Conservation (phyloP, 2,797 vertebrate species). For the Micropoecilia bifurca region DNA sequence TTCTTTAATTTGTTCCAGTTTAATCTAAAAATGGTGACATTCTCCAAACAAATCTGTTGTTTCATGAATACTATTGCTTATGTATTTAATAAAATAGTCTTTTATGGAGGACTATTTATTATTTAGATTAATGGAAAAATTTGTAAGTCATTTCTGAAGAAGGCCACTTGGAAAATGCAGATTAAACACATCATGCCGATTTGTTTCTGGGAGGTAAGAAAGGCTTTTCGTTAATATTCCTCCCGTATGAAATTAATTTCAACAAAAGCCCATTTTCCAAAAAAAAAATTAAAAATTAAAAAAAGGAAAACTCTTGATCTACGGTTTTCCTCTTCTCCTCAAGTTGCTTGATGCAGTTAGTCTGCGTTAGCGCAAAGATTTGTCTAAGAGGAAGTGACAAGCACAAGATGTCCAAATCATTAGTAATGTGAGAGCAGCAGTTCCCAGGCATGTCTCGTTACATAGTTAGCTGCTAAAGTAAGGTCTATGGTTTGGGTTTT, state of each 20-base stretch:
- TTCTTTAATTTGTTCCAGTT: not conserved
- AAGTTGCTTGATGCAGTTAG: constrained; percentile 62
- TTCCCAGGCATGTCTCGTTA: constrained; percentile 73
- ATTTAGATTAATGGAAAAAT: not conserved
- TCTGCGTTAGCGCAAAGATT: constrained; percentile 60
- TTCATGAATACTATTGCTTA: not conserved
- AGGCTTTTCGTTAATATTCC: constrained; percentile 39
- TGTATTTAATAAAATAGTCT: not conserved
- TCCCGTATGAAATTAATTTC: constrained; percentile 47
- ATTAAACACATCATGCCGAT: constrained; percentile 19
- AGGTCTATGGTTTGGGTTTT: constrained; percentile 50
- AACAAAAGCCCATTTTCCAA: constrained; percentile 33
- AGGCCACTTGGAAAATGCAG: not conserved
- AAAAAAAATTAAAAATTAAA: not conserved
- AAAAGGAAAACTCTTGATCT: constrained; percentile 24
- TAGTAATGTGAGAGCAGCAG: constrained; percentile 74
- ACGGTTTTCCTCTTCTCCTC: constrained; percentile 34
- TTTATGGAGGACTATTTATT: not conserved
- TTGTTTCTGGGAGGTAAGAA: constrained; percentile 32
- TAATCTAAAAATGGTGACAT: not conserved
- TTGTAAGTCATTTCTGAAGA: not conserved
- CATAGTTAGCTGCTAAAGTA: constrained; percentile 67
- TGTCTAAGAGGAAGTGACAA: constrained; percentile 75
- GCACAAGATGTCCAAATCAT: constrained; percentile 79
- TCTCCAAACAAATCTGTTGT: not conserved